Base-by-base conservation (phyloP, 2,113 vertebrate genomes). In the Ochotona curzoniae region DNA sequence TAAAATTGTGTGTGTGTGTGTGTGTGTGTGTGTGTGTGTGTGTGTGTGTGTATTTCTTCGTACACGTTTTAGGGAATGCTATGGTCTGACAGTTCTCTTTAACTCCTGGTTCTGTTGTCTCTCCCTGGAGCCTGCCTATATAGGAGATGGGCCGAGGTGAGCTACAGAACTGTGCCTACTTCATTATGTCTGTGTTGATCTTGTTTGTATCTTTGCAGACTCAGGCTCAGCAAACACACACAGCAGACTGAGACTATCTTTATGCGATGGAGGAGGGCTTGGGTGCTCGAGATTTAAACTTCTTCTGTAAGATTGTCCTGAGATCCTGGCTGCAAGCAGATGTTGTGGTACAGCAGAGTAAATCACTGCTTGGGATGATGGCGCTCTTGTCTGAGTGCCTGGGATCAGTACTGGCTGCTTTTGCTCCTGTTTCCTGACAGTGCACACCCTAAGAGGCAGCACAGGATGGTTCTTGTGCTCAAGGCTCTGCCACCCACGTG, bases 191-290 rank as follows among this genome's bases (percentile, higher is more conserved):
- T 88, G 21, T 47, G 7, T 86, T 12, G 10, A 90, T 92, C 80
- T 28, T 30, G 61, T 88, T 79, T 90, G 35, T n/a, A 20, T 6
- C 28, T 93, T 90, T 75, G 21, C 83, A 8, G 83, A 57, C 92
- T 94, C 93, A 92, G 83, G 81, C 30, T 57, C 6, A 76, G 71
- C 7, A 76, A 89, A 94, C 28, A 86, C 26, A 20, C 26, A 66
- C 21, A 71, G 80, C 95, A 76, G 35, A n/a, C 28, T 84, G 3
- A 76, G 47, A 47, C 85, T 14, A 30, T 81, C 13, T 21, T 5
- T 28, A 61, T n/a, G 12, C 25, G 51, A 18, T 14, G 5, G 21
- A 20, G 9, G 15, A 13, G 4, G 15, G 4, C 6, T 78, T 11
- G 5, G 32, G 76, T 35, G 69, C 30, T 91, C 23, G 1, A 87